Percentiles rank a stretch among this genome's conserved stretches.
Evolutionary conservation across 2,797 vertebrate genomes (phyloP).

Genomic region (Cheracebus regulus): DNA sequence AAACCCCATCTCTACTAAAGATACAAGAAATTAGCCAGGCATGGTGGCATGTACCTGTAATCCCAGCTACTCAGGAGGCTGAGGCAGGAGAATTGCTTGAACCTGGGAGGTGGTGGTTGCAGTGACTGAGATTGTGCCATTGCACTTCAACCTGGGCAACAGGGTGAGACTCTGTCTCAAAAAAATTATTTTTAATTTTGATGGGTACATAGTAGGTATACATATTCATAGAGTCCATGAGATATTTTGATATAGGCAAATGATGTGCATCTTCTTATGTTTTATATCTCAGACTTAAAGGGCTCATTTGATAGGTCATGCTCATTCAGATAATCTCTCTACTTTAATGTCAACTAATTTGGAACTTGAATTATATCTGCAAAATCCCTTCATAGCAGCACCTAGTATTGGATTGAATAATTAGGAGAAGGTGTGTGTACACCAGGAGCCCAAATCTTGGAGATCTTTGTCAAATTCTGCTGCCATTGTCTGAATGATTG

Average conservation of each 20-base stretch:
- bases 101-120: too few relatives aligned
- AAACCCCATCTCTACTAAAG: too few relatives aligned
- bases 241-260: neutral
- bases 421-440: neutral
- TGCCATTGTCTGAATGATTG: neutral
- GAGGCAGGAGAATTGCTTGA: too few relatives aligned
- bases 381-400: neutral
- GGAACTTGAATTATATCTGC: neutral
- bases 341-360: neutral
- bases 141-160: too few relatives aligned
- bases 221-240: neutral
- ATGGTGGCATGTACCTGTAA: too few relatives aligned
- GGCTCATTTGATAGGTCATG: neutral
- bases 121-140: too few relatives aligned
- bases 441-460: neutral
- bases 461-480: neutral
- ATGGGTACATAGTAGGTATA: neutral
- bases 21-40: too few relatives aligned
- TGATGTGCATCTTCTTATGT: neutral
- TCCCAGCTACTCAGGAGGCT: too few relatives aligned
- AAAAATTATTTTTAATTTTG: neutral
- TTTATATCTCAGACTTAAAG: constrained; percentile 24
- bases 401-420: neutral
- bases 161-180: too few relatives aligned
- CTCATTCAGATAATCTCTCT: neutral